Conservation (phyloP, 1,140 invertebrate species). For the Pristionchus pacificus region DNA sequence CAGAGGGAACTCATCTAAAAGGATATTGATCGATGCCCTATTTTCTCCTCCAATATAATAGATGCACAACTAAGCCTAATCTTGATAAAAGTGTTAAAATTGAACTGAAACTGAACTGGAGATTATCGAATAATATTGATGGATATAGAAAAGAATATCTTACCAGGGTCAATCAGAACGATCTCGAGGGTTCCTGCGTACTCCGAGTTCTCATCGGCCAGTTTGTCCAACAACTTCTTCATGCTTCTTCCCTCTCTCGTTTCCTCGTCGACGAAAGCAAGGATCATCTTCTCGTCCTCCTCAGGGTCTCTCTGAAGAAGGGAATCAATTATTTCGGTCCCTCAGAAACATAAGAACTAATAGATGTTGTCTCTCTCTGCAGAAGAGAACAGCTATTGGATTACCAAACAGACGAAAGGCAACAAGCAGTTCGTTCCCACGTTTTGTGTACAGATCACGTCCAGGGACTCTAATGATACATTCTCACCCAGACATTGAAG, state of each 20-base stretch:
- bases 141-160: neutral
- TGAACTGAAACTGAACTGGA: constrained; percentile 15
- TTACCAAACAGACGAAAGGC: constrained; percentile 10
- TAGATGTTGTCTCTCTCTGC: too few relatives aligned
- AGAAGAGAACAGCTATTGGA: too few relatives aligned
- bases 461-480: too few relatives aligned
- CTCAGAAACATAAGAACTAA: too few relatives aligned
- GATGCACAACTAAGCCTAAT: constrained; percentile 6
- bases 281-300: constrained; percentile 52
- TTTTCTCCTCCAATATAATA: constrained; percentile 6
- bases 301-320: constrained; percentile 52
- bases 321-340: too few relatives aligned
- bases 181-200: constrained; percentile 57
- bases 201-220: constrained; percentile 56
- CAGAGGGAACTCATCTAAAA: constrained; percentile 55
- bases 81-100: constrained; percentile 6
- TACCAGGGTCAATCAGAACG: constrained; percentile 55
- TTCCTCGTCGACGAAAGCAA: constrained; percentile 56
- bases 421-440: too few relatives aligned
- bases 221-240: constrained; percentile 52
- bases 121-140: too few relatives aligned
- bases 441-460: too few relatives aligned
- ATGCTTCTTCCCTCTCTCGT: constrained; percentile 56
- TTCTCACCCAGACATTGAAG: constrained; percentile 57
- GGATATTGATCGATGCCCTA: neutral